Conservation (phyloP, 2,888 invertebrate species). For the Theretra japonica region DNA sequence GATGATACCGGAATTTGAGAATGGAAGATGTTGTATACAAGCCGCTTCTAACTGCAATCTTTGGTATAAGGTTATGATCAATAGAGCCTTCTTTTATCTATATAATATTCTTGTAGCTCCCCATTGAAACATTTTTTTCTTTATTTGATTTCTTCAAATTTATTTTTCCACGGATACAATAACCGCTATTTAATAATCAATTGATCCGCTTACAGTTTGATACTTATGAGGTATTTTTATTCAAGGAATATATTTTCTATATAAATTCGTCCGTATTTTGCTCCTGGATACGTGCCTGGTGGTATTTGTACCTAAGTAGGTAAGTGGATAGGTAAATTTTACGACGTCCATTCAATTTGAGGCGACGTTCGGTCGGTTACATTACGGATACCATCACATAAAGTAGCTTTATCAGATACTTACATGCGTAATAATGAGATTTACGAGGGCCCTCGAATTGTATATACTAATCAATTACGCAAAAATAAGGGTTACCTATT, state of each 20-base stretch:
- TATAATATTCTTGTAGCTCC: too few species aligned
- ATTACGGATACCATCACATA: constrained; percentile 34
- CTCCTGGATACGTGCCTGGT: constrained; percentile 26
- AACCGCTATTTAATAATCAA: background rate
- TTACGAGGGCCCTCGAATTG: background rate
- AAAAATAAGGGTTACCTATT: background rate
- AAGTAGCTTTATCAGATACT: constrained; percentile 30
- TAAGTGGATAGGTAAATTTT: constrained; percentile 41
- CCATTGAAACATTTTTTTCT: too few species aligned
- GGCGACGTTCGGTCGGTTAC: constrained; percentile 40
- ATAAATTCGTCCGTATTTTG: background rate
- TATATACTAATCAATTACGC: background rate
- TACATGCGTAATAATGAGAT: constrained; percentile 32
- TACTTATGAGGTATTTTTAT: background rate
- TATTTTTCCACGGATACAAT: too few species aligned
- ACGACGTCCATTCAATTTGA: constrained; percentile 39
- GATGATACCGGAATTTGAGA: too few species aligned
- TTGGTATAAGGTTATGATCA: too few species aligned
- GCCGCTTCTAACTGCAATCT: too few species aligned
- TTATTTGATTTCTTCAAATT: too few species aligned
- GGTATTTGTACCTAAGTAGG: constrained; percentile 33
- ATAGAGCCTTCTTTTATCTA: too few species aligned
- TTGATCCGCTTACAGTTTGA: background rate
- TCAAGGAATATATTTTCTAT: background rate
- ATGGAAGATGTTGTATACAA: too few species aligned